phyloP scores from a whole-genome alignment of 1,140 invertebrate species.

The Drosophila dunni region DNA sequence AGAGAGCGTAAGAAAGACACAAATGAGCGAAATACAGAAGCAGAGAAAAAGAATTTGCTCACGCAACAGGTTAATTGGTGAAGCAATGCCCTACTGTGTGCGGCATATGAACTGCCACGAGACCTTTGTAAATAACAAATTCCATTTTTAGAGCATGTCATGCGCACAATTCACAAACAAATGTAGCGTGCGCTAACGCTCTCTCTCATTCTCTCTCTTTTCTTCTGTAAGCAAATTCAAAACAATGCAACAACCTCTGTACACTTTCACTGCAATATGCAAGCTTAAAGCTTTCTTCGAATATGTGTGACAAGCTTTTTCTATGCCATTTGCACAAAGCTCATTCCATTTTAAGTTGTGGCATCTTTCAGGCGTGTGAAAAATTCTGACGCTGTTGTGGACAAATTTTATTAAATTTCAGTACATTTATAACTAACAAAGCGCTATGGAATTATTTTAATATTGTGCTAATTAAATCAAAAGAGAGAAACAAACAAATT shows the following conservation, averaged over 20 bases:
- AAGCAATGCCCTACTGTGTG: conserved; percentile 38
- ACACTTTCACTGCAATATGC: conserved; percentile 68
- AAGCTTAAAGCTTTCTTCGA: conserved; percentile 56
- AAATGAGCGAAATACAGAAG: conserved; percentile 2
- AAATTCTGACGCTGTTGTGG: conserved; percentile 39
- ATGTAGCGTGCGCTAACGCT: conserved; percentile 5
- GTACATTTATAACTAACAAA: background rate
- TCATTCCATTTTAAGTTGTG: conserved; percentile 68
- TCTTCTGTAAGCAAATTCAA: conserved; percentile 39
- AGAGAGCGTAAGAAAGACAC: background rate
- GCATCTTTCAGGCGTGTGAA: conserved; percentile 71
- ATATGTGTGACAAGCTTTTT: conserved; percentile 48
- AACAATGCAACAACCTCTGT: conserved; percentile 76
- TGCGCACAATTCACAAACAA: conserved; percentile 50
- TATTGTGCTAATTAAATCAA: background rate
- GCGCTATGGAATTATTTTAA: conserved; percentile 6
- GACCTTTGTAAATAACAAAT: conserved; percentile 36
- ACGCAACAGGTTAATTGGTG: conserved; percentile 74
- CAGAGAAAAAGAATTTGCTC: conserved; percentile 28
- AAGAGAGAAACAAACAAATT: conserved; percentile 6
- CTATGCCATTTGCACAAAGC: conserved; percentile 43
- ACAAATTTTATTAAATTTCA: conserved; percentile 27
- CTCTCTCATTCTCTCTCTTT: background rate
- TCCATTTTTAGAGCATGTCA: conserved; percentile 36
- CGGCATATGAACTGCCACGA: conserved; percentile 9